These are phyloP conservation scores for Anableps anableps DNA, from an alignment of 2,797 vertebrate genomes.

Conservation along the genomic window DNA sequence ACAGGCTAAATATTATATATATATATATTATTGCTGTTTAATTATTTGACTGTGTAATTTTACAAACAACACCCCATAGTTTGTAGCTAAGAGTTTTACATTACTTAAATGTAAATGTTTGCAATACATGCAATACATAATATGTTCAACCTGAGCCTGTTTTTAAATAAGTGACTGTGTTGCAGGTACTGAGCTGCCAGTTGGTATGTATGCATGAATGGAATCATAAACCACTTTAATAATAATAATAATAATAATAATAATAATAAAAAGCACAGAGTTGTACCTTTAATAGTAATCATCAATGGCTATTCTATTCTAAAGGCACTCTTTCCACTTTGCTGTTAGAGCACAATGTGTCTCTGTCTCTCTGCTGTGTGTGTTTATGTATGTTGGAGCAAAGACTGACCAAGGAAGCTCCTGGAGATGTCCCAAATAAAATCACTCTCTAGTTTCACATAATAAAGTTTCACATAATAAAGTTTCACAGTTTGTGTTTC, in stretches of 20 bases:
- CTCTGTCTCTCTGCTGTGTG: not conserved
- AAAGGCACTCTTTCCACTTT: conserved; percentile 2
- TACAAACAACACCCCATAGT: not conserved
- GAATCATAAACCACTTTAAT: not conserved
- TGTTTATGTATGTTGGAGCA: not conserved
- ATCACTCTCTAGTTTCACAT: not conserved
- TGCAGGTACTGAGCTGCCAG: conserved; percentile 67
- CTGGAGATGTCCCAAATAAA: not conserved
- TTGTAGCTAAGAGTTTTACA: not conserved
- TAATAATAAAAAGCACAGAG: not conserved
- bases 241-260: too few relatives aligned
- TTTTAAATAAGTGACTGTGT: conserved; percentile 48
- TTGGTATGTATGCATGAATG: conserved; percentile 79
- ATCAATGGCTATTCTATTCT: not conserved
- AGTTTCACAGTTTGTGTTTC: not conserved
- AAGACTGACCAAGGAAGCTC: not conserved
- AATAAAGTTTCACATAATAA: not conserved
- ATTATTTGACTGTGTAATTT: not conserved
- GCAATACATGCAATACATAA: not conserved
- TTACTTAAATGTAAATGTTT: not conserved
- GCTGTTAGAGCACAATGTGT: conserved; percentile 8
- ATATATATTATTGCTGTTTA: not conserved
- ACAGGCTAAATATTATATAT: too few relatives aligned
- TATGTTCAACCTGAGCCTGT: not conserved
- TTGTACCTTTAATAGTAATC: not conserved